Conservation (phyloP, 2,113 vertebrate genomes). For the Egretta garzetta region DNA sequence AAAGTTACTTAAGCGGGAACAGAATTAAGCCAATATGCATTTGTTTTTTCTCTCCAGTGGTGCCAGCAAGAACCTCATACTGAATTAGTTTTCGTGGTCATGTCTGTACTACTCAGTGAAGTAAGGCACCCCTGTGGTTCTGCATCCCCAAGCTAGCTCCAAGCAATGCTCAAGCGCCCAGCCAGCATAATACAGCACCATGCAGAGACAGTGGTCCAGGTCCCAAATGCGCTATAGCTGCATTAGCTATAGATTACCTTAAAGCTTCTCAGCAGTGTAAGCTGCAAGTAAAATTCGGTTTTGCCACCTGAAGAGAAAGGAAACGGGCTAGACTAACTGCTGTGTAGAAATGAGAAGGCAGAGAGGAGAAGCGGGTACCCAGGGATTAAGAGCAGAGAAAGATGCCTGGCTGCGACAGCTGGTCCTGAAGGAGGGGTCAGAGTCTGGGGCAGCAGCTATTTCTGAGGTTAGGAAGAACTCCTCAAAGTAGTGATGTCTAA, state of each 20-base stretch:
- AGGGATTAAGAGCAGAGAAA: not conserved
- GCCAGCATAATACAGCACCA: not conserved
- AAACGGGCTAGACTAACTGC: not conserved
- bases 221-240: rapidly evolving
- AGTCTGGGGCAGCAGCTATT: not conserved
- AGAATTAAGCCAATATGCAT: not conserved
- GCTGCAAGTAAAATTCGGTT: not conserved
- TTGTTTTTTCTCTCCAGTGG: not conserved
- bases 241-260: not conserved
- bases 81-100: not conserved
- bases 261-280: not conserved
- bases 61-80: not conserved
- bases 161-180: not conserved
- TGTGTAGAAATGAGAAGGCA: not conserved
- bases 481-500: not conserved
- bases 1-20: not conserved
- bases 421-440: not conserved
- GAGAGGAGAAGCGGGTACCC: not conserved
- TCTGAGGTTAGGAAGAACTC: not conserved
- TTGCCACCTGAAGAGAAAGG: not conserved
- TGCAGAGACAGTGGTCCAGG: not conserved
- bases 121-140: not conserved
- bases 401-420: not conserved
- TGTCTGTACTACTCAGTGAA: not conserved
- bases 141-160: not conserved